Base-by-base conservation (phyloP, 2,888 invertebrate genomes). In the Tipula vernalis region DNA sequence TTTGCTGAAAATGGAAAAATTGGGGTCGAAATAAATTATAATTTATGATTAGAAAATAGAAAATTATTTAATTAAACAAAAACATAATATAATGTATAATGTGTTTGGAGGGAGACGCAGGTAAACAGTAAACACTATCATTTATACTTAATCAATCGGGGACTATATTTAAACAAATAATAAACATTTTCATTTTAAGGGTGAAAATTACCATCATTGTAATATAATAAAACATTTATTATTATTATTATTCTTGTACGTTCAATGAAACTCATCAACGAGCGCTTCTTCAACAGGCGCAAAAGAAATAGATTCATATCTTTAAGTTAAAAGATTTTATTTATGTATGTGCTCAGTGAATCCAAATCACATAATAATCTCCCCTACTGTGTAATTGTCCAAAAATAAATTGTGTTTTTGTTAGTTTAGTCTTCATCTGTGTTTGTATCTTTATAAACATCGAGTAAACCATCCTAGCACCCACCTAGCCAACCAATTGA, bases 121-220 rank as follows among this genome's bases (percentile, higher is more conserved):
- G 71, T 71, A 71, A 71, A 71, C 71, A 71, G 71, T 71, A 71
- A 71, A 71, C 71, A 71, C 71, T 71, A 71, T 71, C 71, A 71
- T 71, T 28, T 71, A 71, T 28, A 71, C 71, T 71, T 71, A 71
- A 71, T 71, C 71, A 71, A 71, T 71, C 71, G 71, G 71, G 28
- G 71, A 28, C 71, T 71, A 71, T 71, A 71, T 71, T 28, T 18
- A 71, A 71, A 12, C 28, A 71, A 18, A 71, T 10, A 28, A 8
- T 10, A 28, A 8, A 71, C 18, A 71, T 71, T 71, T 71, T 71
- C 8, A 71, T 71, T 28, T 71, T 71, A 71, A 71, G 71, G 71
- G 71, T 71, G 71, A 71, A 71, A 28, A 28, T 51, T 28, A 71
- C 71, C 28, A 12, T 5, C 28, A 28, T 12, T 71, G 71, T 4